Conservation (phyloP, 1,140 invertebrate genomes). For the Helicoverpa zea region DNA sequence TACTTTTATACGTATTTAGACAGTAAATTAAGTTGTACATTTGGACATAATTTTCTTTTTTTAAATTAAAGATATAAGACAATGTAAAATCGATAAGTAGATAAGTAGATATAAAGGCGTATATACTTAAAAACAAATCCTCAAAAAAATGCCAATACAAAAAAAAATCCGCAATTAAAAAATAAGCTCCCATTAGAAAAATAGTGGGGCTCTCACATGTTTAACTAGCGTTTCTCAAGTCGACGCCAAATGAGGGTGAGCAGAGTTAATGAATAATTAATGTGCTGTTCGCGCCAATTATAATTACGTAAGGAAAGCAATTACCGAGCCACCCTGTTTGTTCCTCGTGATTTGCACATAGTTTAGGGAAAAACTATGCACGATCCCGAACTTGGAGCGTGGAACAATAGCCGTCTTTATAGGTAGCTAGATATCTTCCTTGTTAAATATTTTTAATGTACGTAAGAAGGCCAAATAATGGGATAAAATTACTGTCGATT, state of each 20-base stretch:
- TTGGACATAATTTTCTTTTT: too few species aligned
- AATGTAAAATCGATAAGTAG: too few species aligned
- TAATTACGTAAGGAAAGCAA: constrained; percentile 82
- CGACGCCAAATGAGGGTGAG: constrained; percentile 77
- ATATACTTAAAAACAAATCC: background rate
- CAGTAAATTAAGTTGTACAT: too few species aligned
- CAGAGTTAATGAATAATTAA: constrained; percentile 83
- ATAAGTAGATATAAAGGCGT: too few species aligned
- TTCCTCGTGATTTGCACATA: constrained; percentile 46
- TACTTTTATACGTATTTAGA: too few species aligned
- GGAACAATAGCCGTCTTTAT: too few species aligned
- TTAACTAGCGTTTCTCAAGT: constrained; percentile 81
- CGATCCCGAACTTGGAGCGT: constrained; percentile 16
- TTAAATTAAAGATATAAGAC: too few species aligned
- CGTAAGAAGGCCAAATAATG: too few species aligned
- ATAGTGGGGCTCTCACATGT: constrained; percentile 69
- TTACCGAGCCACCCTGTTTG: constrained; percentile 57
- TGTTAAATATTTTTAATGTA: too few species aligned
- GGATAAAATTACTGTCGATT: too few species aligned
- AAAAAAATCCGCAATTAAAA: constrained; percentile 60
- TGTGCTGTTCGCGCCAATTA: constrained; percentile 81
- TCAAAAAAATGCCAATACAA: constrained; percentile 46
- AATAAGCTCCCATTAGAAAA: constrained; percentile 63
- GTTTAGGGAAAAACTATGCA: constrained; percentile 49
- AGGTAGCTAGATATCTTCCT: too few species aligned